These are phyloP conservation scores for Drosophila elegans DNA, from an alignment of 1,140 invertebrate genomes.

Conservation along the genomic window DNA sequence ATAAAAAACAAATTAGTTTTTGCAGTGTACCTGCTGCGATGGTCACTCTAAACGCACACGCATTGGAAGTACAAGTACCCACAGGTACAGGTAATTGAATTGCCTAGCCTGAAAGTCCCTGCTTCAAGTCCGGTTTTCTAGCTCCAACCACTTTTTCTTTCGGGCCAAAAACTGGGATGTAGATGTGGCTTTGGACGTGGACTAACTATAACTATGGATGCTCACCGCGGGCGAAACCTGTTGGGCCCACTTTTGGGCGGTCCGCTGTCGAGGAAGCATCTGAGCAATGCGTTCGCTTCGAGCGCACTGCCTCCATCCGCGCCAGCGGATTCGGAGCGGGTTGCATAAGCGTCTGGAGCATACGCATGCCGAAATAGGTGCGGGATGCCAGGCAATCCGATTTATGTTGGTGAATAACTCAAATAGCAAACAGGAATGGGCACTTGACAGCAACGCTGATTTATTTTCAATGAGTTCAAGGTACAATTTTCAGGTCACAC, in stretches of 20 bases:
- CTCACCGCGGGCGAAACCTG: constrained; percentile 16
- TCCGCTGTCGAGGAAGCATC: constrained; percentile 6
- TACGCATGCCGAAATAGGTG: not conserved
- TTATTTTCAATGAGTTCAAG: not conserved
- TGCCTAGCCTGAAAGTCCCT: constrained; percentile 22
- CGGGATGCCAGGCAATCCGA: constrained; percentile 14
- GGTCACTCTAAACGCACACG: constrained; percentile 10
- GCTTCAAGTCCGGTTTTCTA: constrained; percentile 23
- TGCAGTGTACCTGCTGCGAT: not conserved
- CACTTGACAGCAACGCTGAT: not conserved
- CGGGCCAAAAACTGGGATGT: constrained; percentile 18
- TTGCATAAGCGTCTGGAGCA: constrained; percentile 12
- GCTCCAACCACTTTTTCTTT: constrained; percentile 36
- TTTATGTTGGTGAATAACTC: constrained; percentile 32
- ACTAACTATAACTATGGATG: constrained; percentile 1
- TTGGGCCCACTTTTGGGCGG: constrained; percentile 23
- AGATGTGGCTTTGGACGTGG: constrained; percentile 1
- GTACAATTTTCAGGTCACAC: not conserved
- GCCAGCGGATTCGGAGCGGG: constrained; percentile 4
- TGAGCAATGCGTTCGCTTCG: constrained; percentile 2
- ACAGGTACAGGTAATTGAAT: constrained; percentile 13
- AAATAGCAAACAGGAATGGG: not conserved
- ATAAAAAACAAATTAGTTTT: not conserved
- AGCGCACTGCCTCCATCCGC: constrained; percentile 16
- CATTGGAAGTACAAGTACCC: constrained; percentile 27